Base-by-base conservation (phyloP, 2,888 invertebrate genomes). In the Pollenia angustigena region DNA sequence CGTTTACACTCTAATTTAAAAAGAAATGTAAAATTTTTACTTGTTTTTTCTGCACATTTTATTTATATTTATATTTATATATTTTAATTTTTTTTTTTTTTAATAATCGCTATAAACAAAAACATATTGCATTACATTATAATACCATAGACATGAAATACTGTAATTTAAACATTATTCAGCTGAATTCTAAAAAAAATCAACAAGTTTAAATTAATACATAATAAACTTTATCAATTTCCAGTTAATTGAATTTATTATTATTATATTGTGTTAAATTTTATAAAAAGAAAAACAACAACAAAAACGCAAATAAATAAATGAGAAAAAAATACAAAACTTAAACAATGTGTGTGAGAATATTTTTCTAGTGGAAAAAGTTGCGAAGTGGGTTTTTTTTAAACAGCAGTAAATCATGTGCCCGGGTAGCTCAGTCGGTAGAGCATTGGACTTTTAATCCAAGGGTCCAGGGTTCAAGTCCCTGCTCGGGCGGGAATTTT, bases 381-480 rank as follows among this genome's bases (percentile, higher is more conserved):
- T 46, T 48, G 56, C 0, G 16, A 40, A 40, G 32, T 10, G n/a
- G 32, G 10, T 2, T 4, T n/a, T 46, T 23, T 12, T 32, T 68
- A 58, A 60, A 40, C 52, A 42, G 3, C 1, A 0, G 7, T 0
- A 1, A 7, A 0, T 2, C 14, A 86, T 64, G 23, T 89, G 92
- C 92, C 93, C 93, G 92, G 93, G 92, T 93, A 93, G 93, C 93
- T 92, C 93, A 93, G 93, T 93, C 92, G 93, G 93, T 93, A 93
- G 93, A 93, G 93, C 93, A 93, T 93, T 93, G 93, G 93, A 93
- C 93, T 93, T 93, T 93, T 93, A 93, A 93, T 93, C 93, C 93
- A 93, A 93, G 93, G 93, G 93, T 93, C 88, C 92, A 92, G 93
- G 93, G 93, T 93, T 93, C 93, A 92, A 93, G 92, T 93, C 93